Conservation (phyloP, 2,113 vertebrate genomes). For the Ifrita kowaldi region DNA sequence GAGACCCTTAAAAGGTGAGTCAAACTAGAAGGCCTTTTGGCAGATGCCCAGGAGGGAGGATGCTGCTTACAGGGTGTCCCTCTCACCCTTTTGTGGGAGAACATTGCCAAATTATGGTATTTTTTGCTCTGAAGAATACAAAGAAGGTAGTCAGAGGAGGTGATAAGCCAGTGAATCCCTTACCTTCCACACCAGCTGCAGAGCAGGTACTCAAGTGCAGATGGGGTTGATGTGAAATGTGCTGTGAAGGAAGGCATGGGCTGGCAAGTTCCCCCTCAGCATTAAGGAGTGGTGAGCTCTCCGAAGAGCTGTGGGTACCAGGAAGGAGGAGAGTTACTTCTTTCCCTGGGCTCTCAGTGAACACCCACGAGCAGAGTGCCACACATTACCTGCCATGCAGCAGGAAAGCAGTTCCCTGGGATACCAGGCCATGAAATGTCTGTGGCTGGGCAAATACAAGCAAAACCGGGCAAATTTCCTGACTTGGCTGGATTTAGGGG, state of each 20-base stretch:
- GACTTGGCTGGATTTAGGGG: neutral
- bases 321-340: neutral
- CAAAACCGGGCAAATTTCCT: neutral
- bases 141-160: neutral
- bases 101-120: neutral
- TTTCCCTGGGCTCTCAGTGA: neutral
- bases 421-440: neutral
- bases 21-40: neutral
- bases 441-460: neutral
- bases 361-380: rapidly evolving
- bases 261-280: neutral
- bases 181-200: neutral
- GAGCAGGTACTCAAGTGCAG: neutral
- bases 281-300: neutral
- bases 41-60: neutral
- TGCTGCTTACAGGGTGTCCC: neutral
- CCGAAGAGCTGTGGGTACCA: neutral
- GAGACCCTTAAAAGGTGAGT: neutral
- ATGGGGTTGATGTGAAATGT: neutral
- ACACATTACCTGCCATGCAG: rapidly evolving
- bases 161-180: neutral
- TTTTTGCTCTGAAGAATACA: neutral
- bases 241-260: neutral
- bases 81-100: neutral
- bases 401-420: neutral